phyloP scores from a whole-genome alignment of 2,888 invertebrate species.

The Apodemia hepburni region DNA sequence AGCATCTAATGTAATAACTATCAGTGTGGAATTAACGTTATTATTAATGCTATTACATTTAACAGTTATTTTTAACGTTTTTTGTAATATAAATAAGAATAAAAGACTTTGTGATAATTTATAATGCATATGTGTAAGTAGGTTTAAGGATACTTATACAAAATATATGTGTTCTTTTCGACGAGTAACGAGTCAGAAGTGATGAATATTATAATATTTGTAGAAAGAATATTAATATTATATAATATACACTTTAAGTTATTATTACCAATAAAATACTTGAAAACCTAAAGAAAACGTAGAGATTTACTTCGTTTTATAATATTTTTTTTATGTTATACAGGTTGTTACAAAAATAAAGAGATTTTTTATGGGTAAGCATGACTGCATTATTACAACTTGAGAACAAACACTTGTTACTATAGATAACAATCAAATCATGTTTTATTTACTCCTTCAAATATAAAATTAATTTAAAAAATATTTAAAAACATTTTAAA shows the following conservation, averaged over 20 bases:
- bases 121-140: conserved; percentile 7
- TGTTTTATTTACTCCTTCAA: too few relatives aligned
- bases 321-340: neutral
- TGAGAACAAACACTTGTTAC: too few relatives aligned
- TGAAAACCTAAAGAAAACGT: neutral
- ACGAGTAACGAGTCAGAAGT: neutral
- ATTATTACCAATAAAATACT: neutral
- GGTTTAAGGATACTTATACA: conserved; percentile 3
- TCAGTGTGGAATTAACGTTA: neutral
- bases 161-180: conserved; percentile 14
- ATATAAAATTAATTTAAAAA: too few relatives aligned
- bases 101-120: conserved; percentile 11
- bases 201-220: conserved; percentile 14
- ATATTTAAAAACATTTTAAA: too few relatives aligned
- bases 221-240: neutral
- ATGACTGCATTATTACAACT: neutral
- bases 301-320: neutral
- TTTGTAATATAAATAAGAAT: conserved; percentile 4
- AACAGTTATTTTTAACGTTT: conserved; percentile 3
- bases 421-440: too few relatives aligned
- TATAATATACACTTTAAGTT: neutral
- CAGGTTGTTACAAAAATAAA: neutral
- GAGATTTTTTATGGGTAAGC: neutral
- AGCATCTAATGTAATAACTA: neutral
- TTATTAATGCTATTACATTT: neutral